phyloP scores from a whole-genome alignment of 2,888 invertebrate genomes.

The Drosophila kokeensis region DNA sequence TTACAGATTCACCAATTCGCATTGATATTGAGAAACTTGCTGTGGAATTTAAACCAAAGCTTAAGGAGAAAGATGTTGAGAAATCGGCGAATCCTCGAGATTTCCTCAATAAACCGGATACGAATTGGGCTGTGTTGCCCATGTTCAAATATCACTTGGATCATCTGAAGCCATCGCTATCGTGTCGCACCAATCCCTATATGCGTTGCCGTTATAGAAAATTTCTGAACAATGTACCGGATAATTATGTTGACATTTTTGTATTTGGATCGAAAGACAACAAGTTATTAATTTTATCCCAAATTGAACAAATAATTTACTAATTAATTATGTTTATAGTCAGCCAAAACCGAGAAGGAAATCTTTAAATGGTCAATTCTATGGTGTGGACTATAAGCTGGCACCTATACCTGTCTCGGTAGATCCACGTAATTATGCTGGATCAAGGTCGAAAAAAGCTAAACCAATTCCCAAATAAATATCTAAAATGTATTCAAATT shows the following conservation, averaged over 20 bases:
- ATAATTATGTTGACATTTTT: conserved; percentile 34
- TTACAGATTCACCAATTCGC: conserved; percentile 50
- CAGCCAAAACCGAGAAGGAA: conserved; percentile 59
- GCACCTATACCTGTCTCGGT: conserved; percentile 69
- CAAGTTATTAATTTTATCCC: conserved; percentile 34
- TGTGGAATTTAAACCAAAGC: conserved; percentile 57
- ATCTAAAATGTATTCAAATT: not conserved
- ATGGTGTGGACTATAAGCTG: conserved; percentile 72
- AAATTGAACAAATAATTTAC: not conserved
- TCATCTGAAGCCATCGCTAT: conserved; percentile 62
- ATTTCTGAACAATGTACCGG: conserved; percentile 60
- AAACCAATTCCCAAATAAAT: conserved; percentile 1
- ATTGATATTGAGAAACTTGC: conserved; percentile 58
- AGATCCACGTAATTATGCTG: conserved; percentile 47
- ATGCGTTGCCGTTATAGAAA: conserved; percentile 47
- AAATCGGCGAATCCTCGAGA: conserved; percentile 41
- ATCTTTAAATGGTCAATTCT: conserved; percentile 75
- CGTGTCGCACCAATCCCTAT: conserved; percentile 51
- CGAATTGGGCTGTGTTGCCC: conserved; percentile 68
- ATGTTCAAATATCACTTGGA: conserved; percentile 63
- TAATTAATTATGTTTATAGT: conserved; percentile 35
- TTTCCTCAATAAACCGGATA: conserved; percentile 53
- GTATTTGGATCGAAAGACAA: conserved; percentile 19
- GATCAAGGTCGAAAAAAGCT: not conserved
- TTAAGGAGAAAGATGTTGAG: conserved; percentile 23